Evolutionary conservation across 1,140 invertebrate genomes (phyloP).

Genomic region (Tetragnatha versicolor): DNA sequence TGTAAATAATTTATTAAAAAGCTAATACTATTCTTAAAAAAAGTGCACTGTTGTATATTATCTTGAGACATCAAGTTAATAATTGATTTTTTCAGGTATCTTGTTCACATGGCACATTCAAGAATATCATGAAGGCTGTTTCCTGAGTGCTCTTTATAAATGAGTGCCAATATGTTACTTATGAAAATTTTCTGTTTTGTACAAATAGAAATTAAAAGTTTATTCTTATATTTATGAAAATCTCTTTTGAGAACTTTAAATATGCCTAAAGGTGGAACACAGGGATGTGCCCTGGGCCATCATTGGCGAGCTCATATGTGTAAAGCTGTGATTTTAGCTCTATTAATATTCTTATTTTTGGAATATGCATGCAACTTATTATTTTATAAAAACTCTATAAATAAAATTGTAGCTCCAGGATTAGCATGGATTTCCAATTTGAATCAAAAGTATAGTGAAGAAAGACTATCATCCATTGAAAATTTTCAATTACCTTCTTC

Average conservation of each 20-base stretch:
- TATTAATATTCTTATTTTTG: constrained; percentile 28
- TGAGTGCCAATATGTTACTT: too few relatives aligned
- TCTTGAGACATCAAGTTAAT: too few relatives aligned
- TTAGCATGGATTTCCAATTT: constrained; percentile 49
- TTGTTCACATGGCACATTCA: too few relatives aligned
- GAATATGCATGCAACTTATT: constrained; percentile 28
- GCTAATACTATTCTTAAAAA: too few relatives aligned
- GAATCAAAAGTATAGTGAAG: constrained; percentile 36
- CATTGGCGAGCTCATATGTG: constrained; percentile 20
- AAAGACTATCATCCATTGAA: not conserved
- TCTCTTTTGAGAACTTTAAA: not conserved
- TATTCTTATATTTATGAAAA: constrained; percentile 5
- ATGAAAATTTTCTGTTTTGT: not conserved
- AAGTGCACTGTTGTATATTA: too few relatives aligned
- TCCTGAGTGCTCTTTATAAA: too few relatives aligned
- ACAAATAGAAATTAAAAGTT: constrained; percentile 1
- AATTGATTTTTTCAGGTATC: too few relatives aligned
- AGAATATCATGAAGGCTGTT: too few relatives aligned
- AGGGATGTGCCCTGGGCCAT: constrained; percentile 7
- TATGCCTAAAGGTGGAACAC: constrained; percentile 11
- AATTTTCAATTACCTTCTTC: not conserved
- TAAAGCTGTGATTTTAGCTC: constrained; percentile 36
- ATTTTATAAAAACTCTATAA: constrained; percentile 1
- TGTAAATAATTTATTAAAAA: too few relatives aligned
- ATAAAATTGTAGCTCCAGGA: constrained; percentile 43